phyloP scores from a whole-genome alignment of 1,140 invertebrate species.

The Polypedilum pembai region DNA sequence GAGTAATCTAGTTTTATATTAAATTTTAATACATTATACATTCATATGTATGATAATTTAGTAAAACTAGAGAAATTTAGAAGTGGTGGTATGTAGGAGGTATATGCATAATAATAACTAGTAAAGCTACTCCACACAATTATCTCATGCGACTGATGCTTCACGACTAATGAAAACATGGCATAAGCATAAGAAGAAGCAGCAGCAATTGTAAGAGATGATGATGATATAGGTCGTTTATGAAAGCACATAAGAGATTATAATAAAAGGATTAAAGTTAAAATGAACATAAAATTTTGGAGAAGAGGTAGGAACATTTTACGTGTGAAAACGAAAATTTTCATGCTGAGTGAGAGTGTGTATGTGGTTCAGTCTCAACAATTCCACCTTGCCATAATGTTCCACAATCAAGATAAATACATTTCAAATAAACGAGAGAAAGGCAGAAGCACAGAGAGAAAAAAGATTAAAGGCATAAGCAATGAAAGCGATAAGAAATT shows the following conservation, averaged over 20 bases:
- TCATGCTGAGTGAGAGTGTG: too few species aligned
- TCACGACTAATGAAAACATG: background rate
- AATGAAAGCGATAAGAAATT: too few species aligned
- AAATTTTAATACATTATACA: background rate
- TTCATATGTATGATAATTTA: too few species aligned
- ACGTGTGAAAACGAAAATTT: background rate
- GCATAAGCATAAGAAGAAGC: background rate
- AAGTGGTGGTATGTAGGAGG: too few species aligned
- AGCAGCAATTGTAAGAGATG: background rate
- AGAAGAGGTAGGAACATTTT: background rate
- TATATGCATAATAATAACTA: too few species aligned
- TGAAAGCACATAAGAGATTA: slow-evolving; percentile 12
- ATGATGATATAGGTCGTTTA: slow-evolving; percentile 17
- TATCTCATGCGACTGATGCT: background rate
- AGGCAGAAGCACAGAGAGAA: too few species aligned
- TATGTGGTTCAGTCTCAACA: too few species aligned
- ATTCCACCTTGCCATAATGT: too few species aligned
- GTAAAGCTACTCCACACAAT: background rate
- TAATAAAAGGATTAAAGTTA: slow-evolving; percentile 7
- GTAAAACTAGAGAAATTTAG: too few species aligned
- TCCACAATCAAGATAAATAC: too few species aligned
- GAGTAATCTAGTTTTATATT: slow-evolving; percentile 10
- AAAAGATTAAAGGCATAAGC: too few species aligned
- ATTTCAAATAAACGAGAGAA: too few species aligned
- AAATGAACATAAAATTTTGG: background rate